Evolutionary conservation across 1,140 invertebrate genomes (phyloP).

Genomic region (Nephotettix cincticeps): DNA sequence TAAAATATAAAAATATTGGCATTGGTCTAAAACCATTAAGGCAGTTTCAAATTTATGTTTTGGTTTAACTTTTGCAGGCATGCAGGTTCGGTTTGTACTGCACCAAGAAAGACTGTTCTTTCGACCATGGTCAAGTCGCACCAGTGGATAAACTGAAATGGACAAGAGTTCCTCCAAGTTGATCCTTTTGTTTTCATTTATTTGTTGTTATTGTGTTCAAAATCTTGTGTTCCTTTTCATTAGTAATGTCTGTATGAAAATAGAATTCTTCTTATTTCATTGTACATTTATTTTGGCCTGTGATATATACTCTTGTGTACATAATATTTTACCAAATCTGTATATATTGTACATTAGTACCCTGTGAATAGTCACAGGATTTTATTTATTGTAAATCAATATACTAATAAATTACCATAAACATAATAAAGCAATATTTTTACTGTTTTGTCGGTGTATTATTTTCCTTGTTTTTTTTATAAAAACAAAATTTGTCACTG

Average conservation of each 20-base stretch:
- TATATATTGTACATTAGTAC: too few relatives aligned
- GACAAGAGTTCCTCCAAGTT: slow-evolving; percentile 1
- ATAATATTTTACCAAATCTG: too few relatives aligned
- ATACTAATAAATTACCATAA: too few relatives aligned
- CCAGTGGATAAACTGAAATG: slow-evolving; percentile 26
- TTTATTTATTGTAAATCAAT: too few relatives aligned
- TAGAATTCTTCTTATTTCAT: neutral
- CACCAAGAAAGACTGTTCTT: slow-evolving; percentile 34
- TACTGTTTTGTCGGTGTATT: too few relatives aligned
- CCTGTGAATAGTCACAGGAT: too few relatives aligned
- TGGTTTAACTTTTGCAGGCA: slow-evolving; percentile 34
- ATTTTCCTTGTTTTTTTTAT: too few relatives aligned
- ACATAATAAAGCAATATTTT: too few relatives aligned
- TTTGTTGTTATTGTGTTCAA: slow-evolving; percentile 7
- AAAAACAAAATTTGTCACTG: too few relatives aligned
- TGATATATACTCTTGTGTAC: neutral
- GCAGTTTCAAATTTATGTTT: too few relatives aligned
- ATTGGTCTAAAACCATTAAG: too few relatives aligned
- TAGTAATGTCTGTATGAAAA: neutral
- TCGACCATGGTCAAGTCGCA: slow-evolving; percentile 25
- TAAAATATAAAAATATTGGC: too few relatives aligned
- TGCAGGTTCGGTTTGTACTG: slow-evolving; percentile 34
- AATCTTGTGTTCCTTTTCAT: neutral
- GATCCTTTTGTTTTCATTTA: neutral
- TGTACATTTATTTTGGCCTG: slow-evolving; percentile 22